Conservation (phyloP, 2,113 vertebrate species). For the Melanerpes aurifrons region DNA sequence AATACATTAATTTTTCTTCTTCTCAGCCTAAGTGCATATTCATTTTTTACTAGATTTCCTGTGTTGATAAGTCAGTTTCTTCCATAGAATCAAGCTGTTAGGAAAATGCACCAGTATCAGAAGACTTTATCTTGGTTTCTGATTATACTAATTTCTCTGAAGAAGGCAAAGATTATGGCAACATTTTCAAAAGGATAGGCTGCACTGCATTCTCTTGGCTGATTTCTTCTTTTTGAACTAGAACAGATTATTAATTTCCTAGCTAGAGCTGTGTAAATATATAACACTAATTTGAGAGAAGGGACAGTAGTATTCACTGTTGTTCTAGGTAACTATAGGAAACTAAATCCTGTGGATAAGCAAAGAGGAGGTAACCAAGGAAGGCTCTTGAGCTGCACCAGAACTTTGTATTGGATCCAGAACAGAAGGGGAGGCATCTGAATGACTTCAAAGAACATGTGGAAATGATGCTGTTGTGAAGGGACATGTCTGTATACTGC, state of each 20-base stretch:
- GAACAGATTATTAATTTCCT: not conserved
- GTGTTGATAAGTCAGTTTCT: not conserved
- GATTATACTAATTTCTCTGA: not conserved
- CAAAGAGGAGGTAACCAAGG: not conserved
- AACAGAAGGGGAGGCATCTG: not conserved
- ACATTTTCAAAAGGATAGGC: not conserved
- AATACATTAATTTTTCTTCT: not conserved
- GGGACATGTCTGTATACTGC: not conserved
- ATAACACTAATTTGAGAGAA: not conserved
- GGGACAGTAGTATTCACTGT: not conserved
- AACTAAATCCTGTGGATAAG: not conserved
- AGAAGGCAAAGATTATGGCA: not conserved
- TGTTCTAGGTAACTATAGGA: not conserved
- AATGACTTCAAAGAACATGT: not conserved
- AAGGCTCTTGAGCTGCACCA: not conserved
- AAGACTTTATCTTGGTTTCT: not conserved
- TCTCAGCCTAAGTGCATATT: not conserved
- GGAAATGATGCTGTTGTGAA: not conserved
- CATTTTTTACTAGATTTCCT: not conserved
- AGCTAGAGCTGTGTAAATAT: not conserved
- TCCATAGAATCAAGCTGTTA: not conserved
- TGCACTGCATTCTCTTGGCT: not conserved
- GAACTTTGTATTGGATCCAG: not conserved
- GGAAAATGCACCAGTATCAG: not conserved
- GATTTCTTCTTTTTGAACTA: not conserved